Base-by-base conservation (phyloP, 2,888 invertebrate genomes). In the Hyposoter dolosus region DNA sequence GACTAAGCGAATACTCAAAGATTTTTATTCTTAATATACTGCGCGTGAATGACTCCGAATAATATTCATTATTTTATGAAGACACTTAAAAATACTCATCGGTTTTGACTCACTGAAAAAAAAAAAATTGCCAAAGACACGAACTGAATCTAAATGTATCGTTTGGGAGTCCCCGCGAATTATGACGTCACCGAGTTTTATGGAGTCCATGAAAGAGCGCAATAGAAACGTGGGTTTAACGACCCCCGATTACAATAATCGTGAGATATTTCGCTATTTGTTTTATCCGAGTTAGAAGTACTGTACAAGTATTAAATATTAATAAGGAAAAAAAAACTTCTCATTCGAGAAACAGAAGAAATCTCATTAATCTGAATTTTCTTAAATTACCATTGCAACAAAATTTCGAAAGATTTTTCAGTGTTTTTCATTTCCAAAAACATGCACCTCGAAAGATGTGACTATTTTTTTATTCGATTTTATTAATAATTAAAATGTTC, bases 221-320 rank as follows among this genome's bases (percentile, higher is more conserved):
- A 40, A 50, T 47, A 65, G 19, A 53, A 32, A 23, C 43, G 23
- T 43, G 60, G 28, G 53, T 43, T 84, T 81, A 77, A 81, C 71
- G 84, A 56, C 35, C 56, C 56, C 56, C 72, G 60, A 85, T 82
- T 74, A 63, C 56, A 85, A 85, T 82, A 56, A 78, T 82, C 72
- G 72, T 78, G 84, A 84, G 72, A 84, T 77, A 82, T 82, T 35
- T 66, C 47, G 40, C 45, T 50, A 47, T 23, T 78, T 69, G 40
- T 72, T 83, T 43, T 19, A 10, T 63, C 12, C 17, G 23, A 19
- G 43, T 72, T 19, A 40, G 53, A 76, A 81, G 47, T 56, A 56
- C 53, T 17, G 17, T 6, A 53, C n/a, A 12, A 28, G 0, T 15
- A 6, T 60, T 9, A 60, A 28, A 28, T 28, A 15, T 60, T 28